A percentile compares a stretch with the other conserved stretches of the same genome.
These are phyloP conservation scores for Brachycybe producta DNA, from an alignment of 2,888 invertebrate species.

Conservation along the genomic window DNA sequence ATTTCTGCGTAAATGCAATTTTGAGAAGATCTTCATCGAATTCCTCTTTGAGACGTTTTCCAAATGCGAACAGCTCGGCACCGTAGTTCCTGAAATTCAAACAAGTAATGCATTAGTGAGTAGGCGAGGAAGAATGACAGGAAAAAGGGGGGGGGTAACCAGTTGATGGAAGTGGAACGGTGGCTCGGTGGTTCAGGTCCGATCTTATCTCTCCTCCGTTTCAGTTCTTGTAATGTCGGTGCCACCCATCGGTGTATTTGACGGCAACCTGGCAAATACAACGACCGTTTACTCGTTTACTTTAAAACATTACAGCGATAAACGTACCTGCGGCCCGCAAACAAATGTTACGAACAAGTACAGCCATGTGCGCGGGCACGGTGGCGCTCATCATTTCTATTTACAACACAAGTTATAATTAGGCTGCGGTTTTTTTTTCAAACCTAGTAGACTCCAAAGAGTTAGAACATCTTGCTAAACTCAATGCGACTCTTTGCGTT, in stretches of 20 bases:
- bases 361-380: no score
- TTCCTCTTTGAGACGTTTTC: constrained; percentile 67
- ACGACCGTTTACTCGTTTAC: no score
- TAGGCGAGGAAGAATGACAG: neutral
- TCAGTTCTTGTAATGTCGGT: neutral
- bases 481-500: no score
- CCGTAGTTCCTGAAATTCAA: constrained; percentile 74
- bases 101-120: neutral
- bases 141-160: neutral
- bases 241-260: neutral
- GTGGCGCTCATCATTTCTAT: no score
- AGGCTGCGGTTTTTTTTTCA: no score
- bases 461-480: no score
- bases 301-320: no score
- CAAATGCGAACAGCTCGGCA: constrained; percentile 77
- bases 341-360: no score
- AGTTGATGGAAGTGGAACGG: neutral
- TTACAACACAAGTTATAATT: no score
- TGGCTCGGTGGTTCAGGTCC: constrained; percentile 1
- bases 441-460: no score
- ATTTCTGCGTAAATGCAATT: constrained; percentile 63
- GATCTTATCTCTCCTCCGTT: neutral
- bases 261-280: no score
- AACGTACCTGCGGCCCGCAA: no score
- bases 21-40: constrained; percentile 56